Conservation (phyloP, 2,113 vertebrate genomes). For the Hiodon alosoides region DNA sequence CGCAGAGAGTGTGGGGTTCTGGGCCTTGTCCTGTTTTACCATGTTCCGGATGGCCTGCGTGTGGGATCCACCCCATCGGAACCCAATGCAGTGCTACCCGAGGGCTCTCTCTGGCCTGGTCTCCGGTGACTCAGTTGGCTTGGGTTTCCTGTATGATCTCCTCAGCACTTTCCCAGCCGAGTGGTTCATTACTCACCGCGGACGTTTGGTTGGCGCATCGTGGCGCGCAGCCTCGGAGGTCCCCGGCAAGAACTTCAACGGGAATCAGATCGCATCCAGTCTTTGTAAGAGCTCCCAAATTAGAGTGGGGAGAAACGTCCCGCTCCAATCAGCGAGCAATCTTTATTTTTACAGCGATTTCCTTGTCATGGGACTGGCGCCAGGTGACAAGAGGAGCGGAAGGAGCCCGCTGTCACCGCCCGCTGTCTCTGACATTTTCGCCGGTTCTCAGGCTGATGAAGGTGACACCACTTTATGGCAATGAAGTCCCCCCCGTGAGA, state of each 20-base stretch:
- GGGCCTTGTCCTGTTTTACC: neutral
- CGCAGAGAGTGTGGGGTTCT: no score
- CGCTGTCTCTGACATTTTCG: no score
- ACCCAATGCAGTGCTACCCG: conserved; percentile 16
- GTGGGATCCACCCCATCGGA: neutral
- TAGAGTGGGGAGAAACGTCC: neutral
- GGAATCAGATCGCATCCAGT: neutral
- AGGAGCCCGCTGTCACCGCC: conserved; percentile 12
- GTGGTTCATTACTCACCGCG: neutral
- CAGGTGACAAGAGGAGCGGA: conserved; percentile 14
- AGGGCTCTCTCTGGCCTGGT: conserved; percentile 24
- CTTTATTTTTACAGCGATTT: conserved; percentile 61
- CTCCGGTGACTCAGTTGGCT: conserved; percentile 38
- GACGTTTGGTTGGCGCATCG: neutral
- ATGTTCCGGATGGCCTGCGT: neutral
- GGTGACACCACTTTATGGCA: neutral
- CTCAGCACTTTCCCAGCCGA: conserved; percentile 25
- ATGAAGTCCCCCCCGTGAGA: neutral
- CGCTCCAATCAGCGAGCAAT: neutral
- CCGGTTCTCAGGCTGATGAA: conserved; percentile 14
- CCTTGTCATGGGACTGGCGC: conserved; percentile 32
- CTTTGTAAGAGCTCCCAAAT: neutral
- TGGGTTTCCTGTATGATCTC: conserved; percentile 37
- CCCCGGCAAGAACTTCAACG: neutral
- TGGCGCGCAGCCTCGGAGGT: neutral